Base-by-base conservation (phyloP, 2,888 invertebrate genomes). In the Biston stratarius region DNA sequence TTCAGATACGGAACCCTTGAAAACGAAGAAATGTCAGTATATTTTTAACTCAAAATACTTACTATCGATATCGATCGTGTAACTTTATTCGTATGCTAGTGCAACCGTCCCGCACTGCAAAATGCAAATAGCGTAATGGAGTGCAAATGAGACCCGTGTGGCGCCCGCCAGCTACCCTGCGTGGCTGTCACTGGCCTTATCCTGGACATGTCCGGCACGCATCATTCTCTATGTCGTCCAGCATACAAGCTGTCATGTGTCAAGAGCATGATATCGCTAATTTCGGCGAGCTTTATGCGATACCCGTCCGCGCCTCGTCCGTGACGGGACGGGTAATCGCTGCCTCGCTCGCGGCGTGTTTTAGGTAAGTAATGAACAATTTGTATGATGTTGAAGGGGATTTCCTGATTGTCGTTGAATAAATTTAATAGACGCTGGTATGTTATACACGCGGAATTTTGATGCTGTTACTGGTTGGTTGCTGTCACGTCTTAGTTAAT, bases 111-210 rank as follows among this genome's bases (percentile, higher is more conserved):
- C 86, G 83, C 84, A 83, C 77, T 82, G 81, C 81, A 81, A 76
- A 76, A 86, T 84, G 86, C 82, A 82, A 84, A 86, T 86, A 73
- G n/a, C n/a, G 47, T 70, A 76, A 81, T 77, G 71, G 74, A 80
- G 82, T 85, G 85, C 83, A 85, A 87, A 87, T 85, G 85, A 83
- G 72, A 61, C 68, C 69, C 82, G 81, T 82, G 85, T 73, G 69
- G 42, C 61, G 85, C 78, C 65, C 83, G 77, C 74, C 74, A 81
- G 61, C 53, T 24, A 34, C 45, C 38, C 38, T 5, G 42, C 51
- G 1, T 24, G 24, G 24, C 63, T 56, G 36, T 47, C 57, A 61
- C 49, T 56, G 62, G 47, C 70, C 65, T 24, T 24, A 24, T 24
- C 24, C 24, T 1, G 24, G 24, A 24, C 65, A 69, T 72, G 73